Evolutionary conservation across 1,140 invertebrate genomes (phyloP), one percentile per base, ranked within the genome.

Genomic region (Halesus radiatus): DNA sequence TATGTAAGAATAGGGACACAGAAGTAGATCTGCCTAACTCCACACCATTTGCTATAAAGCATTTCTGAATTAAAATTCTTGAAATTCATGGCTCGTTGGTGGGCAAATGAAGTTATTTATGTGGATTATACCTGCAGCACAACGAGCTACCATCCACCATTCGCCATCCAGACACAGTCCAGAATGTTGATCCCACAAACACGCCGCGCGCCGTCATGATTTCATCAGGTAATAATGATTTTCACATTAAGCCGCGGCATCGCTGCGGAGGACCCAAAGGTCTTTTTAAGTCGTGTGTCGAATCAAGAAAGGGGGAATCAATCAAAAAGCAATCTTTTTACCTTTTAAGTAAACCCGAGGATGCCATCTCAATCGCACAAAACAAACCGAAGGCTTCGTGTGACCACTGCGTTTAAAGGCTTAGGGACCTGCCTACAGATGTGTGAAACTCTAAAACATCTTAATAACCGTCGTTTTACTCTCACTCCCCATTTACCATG

Each of bases 231-330:
- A 45, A 45, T 45, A 70, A 70, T 70, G 66, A 70, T 70, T 70
- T 70, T 70, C 66, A 70, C 66, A 70, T 70, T 45, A 70, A 37
- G 18, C n/a, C 37, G 16, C 16, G 18, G 10, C 37, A 22, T 50
- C 6, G 26, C 22, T 22, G 10, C 26, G 26, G 23, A 45, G 10
- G 22, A 22, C 23, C 22, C 3, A n/a, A 29, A 29, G 26, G 26
- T 26, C 62, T 64, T 56, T 56, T 56, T 56, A 64, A 64, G 37
- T 45, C 66, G 15, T 45, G 66, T 45, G 45, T 45, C 66, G 66
- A 70, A 70, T 70, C 23, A 26, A 29, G 66, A 70, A 70, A 70
- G 37, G 66, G 37, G 45, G 66, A 70, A 70, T 70, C 66, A 50
- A 70, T 70, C 66, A 70, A 50, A 50, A 50, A 45, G 22, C 22